Percentiles rank a stretch among this genome's conserved stretches.
phyloP scores from a whole-genome alignment of 2,113 vertebrate genomes.

The Poicephalus gulielmi region DNA sequence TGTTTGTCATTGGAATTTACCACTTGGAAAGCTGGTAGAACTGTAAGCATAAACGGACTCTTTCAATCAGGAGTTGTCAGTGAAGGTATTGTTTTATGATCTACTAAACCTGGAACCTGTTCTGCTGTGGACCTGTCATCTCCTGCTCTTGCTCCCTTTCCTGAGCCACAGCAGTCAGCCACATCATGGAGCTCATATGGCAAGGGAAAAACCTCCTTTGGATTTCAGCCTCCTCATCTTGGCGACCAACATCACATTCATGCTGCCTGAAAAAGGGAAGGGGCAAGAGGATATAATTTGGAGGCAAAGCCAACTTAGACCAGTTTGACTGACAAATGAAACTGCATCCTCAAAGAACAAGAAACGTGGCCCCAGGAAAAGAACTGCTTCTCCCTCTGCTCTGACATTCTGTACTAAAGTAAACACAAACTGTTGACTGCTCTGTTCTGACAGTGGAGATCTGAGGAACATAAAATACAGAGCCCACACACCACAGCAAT shows the following conservation, averaged over 20 bases:
- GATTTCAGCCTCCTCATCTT: background rate
- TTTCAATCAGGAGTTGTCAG: background rate
- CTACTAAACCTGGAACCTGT: background rate
- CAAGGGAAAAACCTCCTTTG: background rate
- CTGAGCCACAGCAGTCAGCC: background rate
- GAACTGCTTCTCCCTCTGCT: background rate
- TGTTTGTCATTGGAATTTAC: background rate
- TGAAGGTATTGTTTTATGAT: background rate
- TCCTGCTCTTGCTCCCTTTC: background rate
- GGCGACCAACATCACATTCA: background rate
- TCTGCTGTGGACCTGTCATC: background rate
- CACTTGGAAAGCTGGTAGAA: background rate
- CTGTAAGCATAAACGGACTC: background rate
- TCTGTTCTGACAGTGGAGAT: background rate
- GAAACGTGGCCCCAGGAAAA: background rate
- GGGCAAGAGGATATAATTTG: background rate
- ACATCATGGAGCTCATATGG: background rate
- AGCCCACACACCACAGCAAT: background rate
- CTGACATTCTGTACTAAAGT: background rate
- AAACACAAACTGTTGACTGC: background rate
- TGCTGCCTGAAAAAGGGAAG: background rate
- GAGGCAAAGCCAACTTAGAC: background rate
- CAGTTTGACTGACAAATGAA: background rate
- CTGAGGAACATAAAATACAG: fast-evolving
- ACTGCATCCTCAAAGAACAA: background rate